Conservation (phyloP, 2,888 invertebrate species). For the Chrysopilus asiliformis region DNA sequence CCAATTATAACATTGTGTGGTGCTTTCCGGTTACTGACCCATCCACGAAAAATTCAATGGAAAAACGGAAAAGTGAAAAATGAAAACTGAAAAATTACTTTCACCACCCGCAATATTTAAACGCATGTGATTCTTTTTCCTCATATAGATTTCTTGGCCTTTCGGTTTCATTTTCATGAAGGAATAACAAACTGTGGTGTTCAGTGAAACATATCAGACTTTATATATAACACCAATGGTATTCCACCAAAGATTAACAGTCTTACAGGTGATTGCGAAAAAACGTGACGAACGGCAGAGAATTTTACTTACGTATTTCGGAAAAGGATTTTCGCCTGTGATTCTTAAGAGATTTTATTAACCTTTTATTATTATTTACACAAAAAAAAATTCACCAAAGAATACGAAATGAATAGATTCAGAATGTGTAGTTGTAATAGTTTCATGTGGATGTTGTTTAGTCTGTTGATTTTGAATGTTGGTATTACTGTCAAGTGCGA, state of each 20-base stretch:
- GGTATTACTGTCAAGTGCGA: not conserved
- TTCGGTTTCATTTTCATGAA: no score
- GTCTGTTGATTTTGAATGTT: conserved; percentile 5
- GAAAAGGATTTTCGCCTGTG: not conserved
- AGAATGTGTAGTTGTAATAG: no score
- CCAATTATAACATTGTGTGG: no score
- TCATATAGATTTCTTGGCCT: no score
- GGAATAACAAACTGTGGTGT: conserved; percentile 6
- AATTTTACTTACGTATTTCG: not conserved
- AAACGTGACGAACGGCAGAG: not conserved
- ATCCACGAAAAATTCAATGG: no score
- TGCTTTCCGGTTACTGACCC: no score
- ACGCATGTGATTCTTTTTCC: no score
- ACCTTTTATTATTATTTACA: not conserved
- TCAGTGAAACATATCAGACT: conserved; percentile 13
- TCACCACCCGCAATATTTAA: conserved; percentile 14
- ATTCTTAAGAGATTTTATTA: not conserved
- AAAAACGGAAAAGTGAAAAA: no score
- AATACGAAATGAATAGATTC: no score
- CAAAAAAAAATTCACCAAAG: no score
- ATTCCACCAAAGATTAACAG: no score
- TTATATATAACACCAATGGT: conserved; percentile 12
- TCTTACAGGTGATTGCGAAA: no score
- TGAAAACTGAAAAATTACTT: conserved; percentile 8
- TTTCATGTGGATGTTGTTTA: conserved; percentile 1